Base-by-base conservation (phyloP, 2,113 vertebrate species). In the Oncorhynchus masou region DNA sequence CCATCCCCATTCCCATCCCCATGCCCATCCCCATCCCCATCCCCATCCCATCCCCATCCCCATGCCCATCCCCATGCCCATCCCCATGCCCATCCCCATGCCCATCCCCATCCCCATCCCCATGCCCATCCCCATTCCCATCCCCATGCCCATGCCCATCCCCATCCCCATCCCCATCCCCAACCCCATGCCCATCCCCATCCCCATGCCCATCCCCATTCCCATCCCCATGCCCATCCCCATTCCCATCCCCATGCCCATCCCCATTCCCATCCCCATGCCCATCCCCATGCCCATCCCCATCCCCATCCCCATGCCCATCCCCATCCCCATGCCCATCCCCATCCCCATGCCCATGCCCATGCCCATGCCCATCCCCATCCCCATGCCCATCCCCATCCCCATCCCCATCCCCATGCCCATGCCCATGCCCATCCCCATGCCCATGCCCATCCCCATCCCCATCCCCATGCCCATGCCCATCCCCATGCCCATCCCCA, bases 201-300 rank as follows among this genome's bases (percentile, higher is more conserved):
- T n/a, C n/a, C n/a, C 79, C 80, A 74, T 74, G 80, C 80, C 16
- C 6, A 39, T 8, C 8, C 74, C 31, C 49, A 71, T n/a, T n/a
- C n/a, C n/a, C n/a, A n/a, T n/a, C n/a, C n/a, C 79, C 80, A 74
- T 74, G 80, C 80, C 16, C 6, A 39, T 8, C 8, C 74, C 31
- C 49, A 71, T n/a, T n/a, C n/a, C n/a, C n/a, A n/a, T n/a, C n/a
- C n/a, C 79, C 80, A 74, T 74, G 80, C 80, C 16, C 6, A 39
- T 8, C 8, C 74, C 31, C 49, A 71, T n/a, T n/a, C n/a, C n/a
- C n/a, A n/a, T n/a, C n/a, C n/a, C 79, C 80, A 74, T 74, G 80
- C 80, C 16, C 6, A 39, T 8, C 8, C 74, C 31, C 49, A 71
- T n/a, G n/a, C n/a, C n/a, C n/a, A n/a, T n/a, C n/a, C n/a, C n/a